A percentile compares a stretch with the other conserved stretches of the same genome.
Conservation (phyloP, 2,888 invertebrate genomes). For the Apamea crenata region DNA sequence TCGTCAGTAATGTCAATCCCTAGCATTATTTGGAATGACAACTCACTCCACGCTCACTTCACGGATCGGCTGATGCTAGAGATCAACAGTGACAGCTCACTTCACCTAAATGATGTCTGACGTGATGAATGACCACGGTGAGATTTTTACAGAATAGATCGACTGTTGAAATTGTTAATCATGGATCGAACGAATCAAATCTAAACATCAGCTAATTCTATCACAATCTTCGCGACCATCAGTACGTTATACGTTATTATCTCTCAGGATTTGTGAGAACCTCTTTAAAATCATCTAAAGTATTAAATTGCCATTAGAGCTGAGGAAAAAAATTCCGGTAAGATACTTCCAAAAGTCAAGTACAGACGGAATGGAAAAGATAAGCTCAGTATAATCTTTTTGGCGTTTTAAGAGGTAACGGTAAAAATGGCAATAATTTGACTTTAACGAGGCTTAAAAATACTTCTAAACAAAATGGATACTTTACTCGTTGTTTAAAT, state of each 20-base stretch:
- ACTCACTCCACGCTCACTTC: too few species aligned
- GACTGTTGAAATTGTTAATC: too few species aligned
- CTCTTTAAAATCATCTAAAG: conserved; percentile 6
- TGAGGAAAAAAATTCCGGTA: not conserved
- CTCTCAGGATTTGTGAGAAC: too few species aligned
- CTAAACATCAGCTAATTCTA: not conserved
- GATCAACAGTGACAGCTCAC: too few species aligned
- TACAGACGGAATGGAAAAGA: conserved; percentile 27
- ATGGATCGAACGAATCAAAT: too few species aligned
- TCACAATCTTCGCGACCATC: not conserved
- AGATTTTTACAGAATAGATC: too few species aligned
- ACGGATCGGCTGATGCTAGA: too few species aligned
- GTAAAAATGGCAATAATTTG: not conserved
- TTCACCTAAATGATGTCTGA: too few species aligned
- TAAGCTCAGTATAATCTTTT: conserved; percentile 33
- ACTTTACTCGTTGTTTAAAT: not conserved
- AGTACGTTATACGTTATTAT: conserved; percentile 6
- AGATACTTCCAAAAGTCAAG: conserved; percentile 18
- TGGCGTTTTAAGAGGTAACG: conserved; percentile 26
- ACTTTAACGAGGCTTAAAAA: conserved; percentile 7
- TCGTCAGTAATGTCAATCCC: too few species aligned
- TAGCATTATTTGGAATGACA: too few species aligned
- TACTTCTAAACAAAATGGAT: not conserved
- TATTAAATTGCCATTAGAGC: conserved; percentile 16
- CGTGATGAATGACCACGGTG: too few species aligned